Evolutionary conservation across 2,888 invertebrate species (phyloP), one percentile per base, ranked within the genome.

Genomic region (Odontothrips loti): DNA sequence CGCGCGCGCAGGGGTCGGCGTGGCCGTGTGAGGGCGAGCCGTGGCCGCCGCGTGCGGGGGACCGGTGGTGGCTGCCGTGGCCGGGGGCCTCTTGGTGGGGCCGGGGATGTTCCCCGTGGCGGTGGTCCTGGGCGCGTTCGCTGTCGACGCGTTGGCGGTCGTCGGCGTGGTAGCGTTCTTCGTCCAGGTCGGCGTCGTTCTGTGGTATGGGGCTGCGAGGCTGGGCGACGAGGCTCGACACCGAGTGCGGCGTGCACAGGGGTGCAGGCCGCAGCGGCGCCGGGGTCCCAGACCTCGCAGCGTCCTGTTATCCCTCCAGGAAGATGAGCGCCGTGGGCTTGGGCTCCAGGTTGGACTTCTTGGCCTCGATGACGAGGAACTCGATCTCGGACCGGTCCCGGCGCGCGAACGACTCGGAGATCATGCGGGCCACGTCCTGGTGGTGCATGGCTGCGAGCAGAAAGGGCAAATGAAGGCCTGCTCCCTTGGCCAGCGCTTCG

Each of bases 331-430:
- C 95, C 86, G 96, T 95, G 85, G 95, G 96, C 90, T 96, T 96
- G 86, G 95, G 95, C 89, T 96, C 96, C 89, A 95, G 90, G 88
- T 96, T 95, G 86, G 95, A 95, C 89, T 95, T 95, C 89, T 96
- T 96, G 85, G 96, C 95, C 90, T 96, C 96, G 84, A 96, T 93
- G 85, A 98, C 97, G 86, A 97, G 91, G 89, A 98, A 96, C 89
- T 96, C 96, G 88, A 97, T 96, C 87, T 95, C 94, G 88, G 92
- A 92, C 86, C 95, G 93, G 86, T 95, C 94, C 86, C 94, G 92
- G 87, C 96, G 93, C 82, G 96, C 96, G 89, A 96, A 98, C 84
- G 96, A 95, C 87, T 96, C 96, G 23, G 97, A 97, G 86, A 98
- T 97, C 83, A 96, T 90, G 85, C 95, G 91, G 80, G 97, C 98